Base-by-base conservation (phyloP, 1,140 invertebrate genomes). In the Thaumetopoea pityocampa region DNA sequence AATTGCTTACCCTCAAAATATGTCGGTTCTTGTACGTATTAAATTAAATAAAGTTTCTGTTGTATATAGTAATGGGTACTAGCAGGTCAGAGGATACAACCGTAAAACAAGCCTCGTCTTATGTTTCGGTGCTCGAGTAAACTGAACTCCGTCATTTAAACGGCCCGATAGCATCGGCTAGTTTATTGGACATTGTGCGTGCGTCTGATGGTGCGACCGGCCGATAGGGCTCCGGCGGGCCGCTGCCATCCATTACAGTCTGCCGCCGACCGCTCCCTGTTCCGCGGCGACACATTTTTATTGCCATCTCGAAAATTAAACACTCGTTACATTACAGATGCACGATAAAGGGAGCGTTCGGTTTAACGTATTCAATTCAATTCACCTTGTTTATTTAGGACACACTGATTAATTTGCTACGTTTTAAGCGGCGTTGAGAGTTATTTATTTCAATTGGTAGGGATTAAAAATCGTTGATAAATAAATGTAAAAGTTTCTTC, bases 161-260 rank as follows among this genome's bases (percentile, higher is more conserved):
- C 56, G 46, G 60, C 66, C 68, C 63, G 74, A 82, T 82, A 77
- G 38, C 44, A 68, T 71, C 69, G 51, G 36, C 62, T 78, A 67
- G 68, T 82, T 79, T 82, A 82, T 82, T 71, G 66, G 62, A 70
- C 72, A 76, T 76, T 77, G 73, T 80, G 68, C 61, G 59, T 71
- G 58, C 60, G 52, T 57, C 45, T 49, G 71, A 78, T 78, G 52
- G 4, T 14, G 7, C 45, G 70, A 80, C 76, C 73, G 55, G 37
- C 43, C 47, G 61, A 65, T 77, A 72, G n/a, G n/a, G n/a, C n/a
- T 51, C 57, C 60, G 64, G 65, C 51, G 54, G 43, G 37, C 35
- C 56, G 48, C 59, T 37, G 68, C 66, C 68, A 78, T 78, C 71
- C 78, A 74, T 78, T 58, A 67, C 51, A 58, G 53, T 49, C 33